Evolutionary conservation across 2,888 invertebrate genomes (phyloP).

Genomic region (Caenorhabditis doughertyi): DNA sequence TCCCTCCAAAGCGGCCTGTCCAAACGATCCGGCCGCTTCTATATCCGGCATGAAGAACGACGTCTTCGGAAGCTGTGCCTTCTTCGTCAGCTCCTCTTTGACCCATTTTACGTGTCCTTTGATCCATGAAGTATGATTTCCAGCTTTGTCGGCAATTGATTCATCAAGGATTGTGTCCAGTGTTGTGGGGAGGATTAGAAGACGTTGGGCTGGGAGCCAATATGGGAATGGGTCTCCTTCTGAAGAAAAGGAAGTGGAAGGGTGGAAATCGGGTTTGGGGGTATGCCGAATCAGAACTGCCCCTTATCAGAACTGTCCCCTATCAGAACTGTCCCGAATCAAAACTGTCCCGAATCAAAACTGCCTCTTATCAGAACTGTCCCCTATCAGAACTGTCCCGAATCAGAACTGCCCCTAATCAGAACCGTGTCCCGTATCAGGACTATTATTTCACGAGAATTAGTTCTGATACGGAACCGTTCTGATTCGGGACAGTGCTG

Average conservation of each 20-base stretch:
- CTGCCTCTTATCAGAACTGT: too few relatives aligned
- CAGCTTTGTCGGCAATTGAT: background rate
- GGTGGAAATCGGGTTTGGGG: too few relatives aligned
- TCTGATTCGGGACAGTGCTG: too few relatives aligned
- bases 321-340: too few relatives aligned
- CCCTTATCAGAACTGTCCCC: too few relatives aligned
- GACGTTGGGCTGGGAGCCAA: conserved; percentile 34
- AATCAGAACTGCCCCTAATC: too few relatives aligned
- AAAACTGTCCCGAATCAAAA: too few relatives aligned
- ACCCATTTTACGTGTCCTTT: conserved; percentile 59
- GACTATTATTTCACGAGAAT: too few relatives aligned
- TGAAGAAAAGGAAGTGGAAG: conserved; percentile 15
- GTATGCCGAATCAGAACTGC: too few relatives aligned
- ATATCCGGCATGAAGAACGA: conserved; percentile 48
- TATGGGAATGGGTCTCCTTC: conserved; percentile 46
- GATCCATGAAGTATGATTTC: conserved; percentile 55
- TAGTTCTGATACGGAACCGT: too few relatives aligned
- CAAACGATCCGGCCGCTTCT: conserved; percentile 39
- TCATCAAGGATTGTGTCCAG: conserved; percentile 39
- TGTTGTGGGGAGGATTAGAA: conserved; percentile 39
- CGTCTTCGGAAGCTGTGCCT: conserved; percentile 6
- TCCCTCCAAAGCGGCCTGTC: conserved; percentile 31
- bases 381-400: too few relatives aligned
- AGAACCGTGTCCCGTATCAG: too few relatives aligned
- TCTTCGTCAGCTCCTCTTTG: conserved; percentile 21